Evolutionary conservation across 2,797 vertebrate genomes (phyloP), one percentile per base, ranked within the genome.

Genomic region (Emydoidea blandingii): DNA sequence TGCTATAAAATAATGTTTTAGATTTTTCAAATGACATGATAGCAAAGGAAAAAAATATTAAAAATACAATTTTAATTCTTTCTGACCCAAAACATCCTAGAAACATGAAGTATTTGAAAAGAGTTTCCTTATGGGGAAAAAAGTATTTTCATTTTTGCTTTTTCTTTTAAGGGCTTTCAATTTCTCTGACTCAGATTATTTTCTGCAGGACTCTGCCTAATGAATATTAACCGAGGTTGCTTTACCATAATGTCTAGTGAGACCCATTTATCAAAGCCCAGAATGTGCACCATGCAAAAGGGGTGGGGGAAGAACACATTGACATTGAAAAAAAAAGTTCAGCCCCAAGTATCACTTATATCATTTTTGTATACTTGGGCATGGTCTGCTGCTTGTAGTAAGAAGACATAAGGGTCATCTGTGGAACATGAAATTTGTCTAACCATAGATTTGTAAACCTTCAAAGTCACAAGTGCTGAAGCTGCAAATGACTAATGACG

Each of bases 261-360:
- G 96, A 94, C 89, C 94, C 97, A 96, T 97, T 96, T 96, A 92
- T 97, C 97, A 97, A 96, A 97, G 96, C 93, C 91, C 88, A 94
- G 96, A 97, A 97, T 96, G 93, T 93, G 94, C 2, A 1, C 90
- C 57, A 16, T 59, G 87, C 86, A 62, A 88, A 95, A 97, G 88
- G 89, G 25, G 49, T 89, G 19, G 56, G 78, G 82, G 92, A 50
- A 92, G 95, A 94, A 16, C 83, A 83, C 85, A 74, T 87, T 95
- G 92, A 91, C 92, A 87, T 72, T 1, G 95, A 97, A 96, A 86
- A 95, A 95, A 96, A 96, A 97, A 81, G 68, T 91, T 96, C 93
- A 96, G 88, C 96, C 95, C 95, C 92, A 89, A 91, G 92, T 95
- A 91, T 96, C 16, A 1, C 53, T 95, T 90, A 86, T 92, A 95